Conservation (phyloP, 37 sponge, comb jelly and placozoan genomes). For the Cladorhizidae sp. region DNA sequence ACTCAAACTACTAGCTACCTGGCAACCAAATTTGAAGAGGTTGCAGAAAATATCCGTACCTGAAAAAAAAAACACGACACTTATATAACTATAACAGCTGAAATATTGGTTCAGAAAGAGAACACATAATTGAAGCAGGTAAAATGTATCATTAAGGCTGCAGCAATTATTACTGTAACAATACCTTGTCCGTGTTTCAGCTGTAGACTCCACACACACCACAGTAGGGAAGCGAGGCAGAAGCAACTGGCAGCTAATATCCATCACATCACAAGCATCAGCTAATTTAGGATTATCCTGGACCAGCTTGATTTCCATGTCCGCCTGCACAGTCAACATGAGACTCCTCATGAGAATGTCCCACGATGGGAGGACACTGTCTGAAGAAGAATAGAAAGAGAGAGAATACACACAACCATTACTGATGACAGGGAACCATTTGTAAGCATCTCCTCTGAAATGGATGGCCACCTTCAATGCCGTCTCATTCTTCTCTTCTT, state of each 20-base stretch:
- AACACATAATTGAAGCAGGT: too few species aligned
- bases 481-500: background rate
- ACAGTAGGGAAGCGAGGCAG: slow-evolving; percentile 12
- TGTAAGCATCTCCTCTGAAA: slow-evolving; percentile 6
- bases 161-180: too few species aligned
- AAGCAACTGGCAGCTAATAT: background rate
- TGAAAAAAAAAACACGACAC: too few species aligned
- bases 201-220: background rate
- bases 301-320: slow-evolving; percentile 5
- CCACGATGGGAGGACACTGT: background rate
- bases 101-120: too few species aligned
- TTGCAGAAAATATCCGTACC: too few species aligned
- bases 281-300: background rate
- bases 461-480: background rate
- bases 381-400: background rate
- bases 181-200: background rate
- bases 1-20: too few species aligned
- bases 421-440: slow-evolving; percentile 12
- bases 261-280: slow-evolving; percentile 6
- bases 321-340: background rate
- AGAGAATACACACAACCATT: slow-evolving; percentile 23
- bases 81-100: too few species aligned
- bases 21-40: too few species aligned
- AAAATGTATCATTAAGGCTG: too few species aligned
- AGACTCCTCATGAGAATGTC: background rate